These are phyloP conservation scores for Oryzias dopingdopingensis DNA, from an alignment of 2,797 vertebrate genomes.

Conservation along the genomic window DNA sequence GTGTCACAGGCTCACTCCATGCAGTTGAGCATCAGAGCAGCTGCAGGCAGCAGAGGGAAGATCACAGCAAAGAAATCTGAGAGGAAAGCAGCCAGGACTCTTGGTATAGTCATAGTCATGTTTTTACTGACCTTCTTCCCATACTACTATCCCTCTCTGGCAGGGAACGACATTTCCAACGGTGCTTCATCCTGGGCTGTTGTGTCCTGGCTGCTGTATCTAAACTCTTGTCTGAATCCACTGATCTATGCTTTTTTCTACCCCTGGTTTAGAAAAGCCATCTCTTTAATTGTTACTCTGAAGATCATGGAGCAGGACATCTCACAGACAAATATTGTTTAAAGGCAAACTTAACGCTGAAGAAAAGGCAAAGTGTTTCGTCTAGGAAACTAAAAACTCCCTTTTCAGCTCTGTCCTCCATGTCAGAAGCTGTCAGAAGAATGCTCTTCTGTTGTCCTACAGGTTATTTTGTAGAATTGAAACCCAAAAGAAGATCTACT, in stretches of 20 bases:
- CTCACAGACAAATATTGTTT: conserved; percentile 33
- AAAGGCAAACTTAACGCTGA: background rate
- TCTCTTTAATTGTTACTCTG: conserved; percentile 52
- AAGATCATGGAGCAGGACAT: conserved; percentile 47
- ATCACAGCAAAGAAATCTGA: conserved; percentile 48
- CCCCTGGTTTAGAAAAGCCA: conserved; percentile 63
- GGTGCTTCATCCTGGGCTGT: conserved; percentile 24
- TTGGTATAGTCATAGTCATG: conserved; percentile 59
- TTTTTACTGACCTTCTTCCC: conserved; percentile 63
- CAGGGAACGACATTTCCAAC: conserved; percentile 35
- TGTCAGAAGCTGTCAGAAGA: background rate
- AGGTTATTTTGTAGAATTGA: background rate
- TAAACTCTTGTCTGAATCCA: conserved; percentile 67
- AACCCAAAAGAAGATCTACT: background rate
- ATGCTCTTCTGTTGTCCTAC: background rate
- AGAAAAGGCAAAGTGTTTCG: background rate
- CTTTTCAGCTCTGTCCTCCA: background rate
- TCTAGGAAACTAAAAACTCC: background rate
- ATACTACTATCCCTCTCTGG: conserved; percentile 53
- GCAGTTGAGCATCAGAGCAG: conserved; percentile 10
- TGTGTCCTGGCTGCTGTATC: conserved; percentile 53
- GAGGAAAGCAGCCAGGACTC: conserved; percentile 63
- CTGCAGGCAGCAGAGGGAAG: fast-evolving
- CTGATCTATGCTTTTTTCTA: conserved; percentile 69
- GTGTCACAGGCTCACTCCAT: conserved; percentile 54